Percentiles rank a stretch among this genome's conserved stretches.
phyloP scores from a whole-genome alignment of 2,113 vertebrate species.

The Thryonomys swinderianus region DNA sequence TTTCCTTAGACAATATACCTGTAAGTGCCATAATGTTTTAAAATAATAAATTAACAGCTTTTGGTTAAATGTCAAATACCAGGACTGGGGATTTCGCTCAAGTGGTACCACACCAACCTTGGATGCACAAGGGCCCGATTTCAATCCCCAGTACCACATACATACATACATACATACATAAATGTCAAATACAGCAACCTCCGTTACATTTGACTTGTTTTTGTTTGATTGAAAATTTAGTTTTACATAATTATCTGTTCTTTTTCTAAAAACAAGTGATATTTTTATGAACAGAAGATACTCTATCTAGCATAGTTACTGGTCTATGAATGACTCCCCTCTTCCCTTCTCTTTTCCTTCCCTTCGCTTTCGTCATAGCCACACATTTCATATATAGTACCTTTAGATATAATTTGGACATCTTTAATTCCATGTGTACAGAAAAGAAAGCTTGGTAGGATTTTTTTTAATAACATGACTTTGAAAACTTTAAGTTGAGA shows the following conservation, averaged over 20 bases:
- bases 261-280: neutral
- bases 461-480: neutral
- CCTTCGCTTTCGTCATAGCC: neutral
- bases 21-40: slow-evolving; percentile 59
- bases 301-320: slow-evolving; percentile 10
- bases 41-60: slow-evolving; percentile 14
- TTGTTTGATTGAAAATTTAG: neutral
- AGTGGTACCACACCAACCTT: no score
- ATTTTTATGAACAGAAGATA: neutral
- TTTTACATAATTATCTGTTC: neutral
- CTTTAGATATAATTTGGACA: slow-evolving; percentile 36
- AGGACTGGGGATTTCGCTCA: no score
- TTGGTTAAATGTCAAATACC: neutral
- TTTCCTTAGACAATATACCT: slow-evolving; percentile 48
- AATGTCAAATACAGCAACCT: neutral
- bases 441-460: neutral
- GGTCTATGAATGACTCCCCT: no score
- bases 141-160: no score
- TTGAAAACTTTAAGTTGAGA: slow-evolving; percentile 8
- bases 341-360: neutral
- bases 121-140: no score
- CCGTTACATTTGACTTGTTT: slow-evolving; percentile 38
- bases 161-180: no score
- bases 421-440: slow-evolving; percentile 18
- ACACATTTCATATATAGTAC: neutral